Conservation (phyloP, 2,797 vertebrate genomes). For the Serranus cabrilla region DNA sequence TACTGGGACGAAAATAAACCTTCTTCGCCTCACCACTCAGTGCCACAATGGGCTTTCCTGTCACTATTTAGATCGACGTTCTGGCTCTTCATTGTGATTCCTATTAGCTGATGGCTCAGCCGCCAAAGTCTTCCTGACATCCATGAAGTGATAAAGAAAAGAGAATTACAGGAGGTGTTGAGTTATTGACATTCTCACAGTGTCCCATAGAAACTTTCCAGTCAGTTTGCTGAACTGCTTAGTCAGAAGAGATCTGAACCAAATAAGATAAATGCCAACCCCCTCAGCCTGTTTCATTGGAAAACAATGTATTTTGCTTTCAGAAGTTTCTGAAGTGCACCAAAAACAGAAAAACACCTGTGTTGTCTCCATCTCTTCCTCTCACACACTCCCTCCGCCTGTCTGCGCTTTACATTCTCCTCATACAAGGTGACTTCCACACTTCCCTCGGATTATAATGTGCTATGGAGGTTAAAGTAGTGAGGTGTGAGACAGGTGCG, state of each 20-base stretch:
- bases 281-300: conserved; percentile 20
- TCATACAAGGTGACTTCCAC: conserved; percentile 76
- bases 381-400: conserved; percentile 8
- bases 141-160: conserved; percentile 48
- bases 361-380: conserved; percentile 23
- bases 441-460: conserved; percentile 65
- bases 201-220: conserved; percentile 56
- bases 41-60: conserved; percentile 61
- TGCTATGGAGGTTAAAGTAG: conserved; percentile 57
- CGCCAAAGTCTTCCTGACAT: conserved; percentile 49
- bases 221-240: conserved; percentile 48
- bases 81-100: conserved; percentile 58
- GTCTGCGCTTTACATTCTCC: conserved; percentile 43
- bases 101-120: conserved; percentile 75
- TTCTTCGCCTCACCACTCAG: conserved; percentile 53
- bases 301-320: conserved; percentile 56
- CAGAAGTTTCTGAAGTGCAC: conserved; percentile 51
- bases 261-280: conserved; percentile 17
- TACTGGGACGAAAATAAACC: conserved; percentile 60
- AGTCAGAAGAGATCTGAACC: conserved; percentile 45
- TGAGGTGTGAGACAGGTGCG: conserved; percentile 22
- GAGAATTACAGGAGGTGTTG: conserved; percentile 50
- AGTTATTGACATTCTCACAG: conserved; percentile 68
- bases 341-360: conserved; percentile 41
- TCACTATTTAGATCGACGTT: conserved; percentile 58